A percentile compares a stretch with the other conserved stretches of the same genome.
These are phyloP conservation scores for Pituophis catenifer DNA, from an alignment of 2,113 vertebrate species.

Conservation along the genomic window DNA sequence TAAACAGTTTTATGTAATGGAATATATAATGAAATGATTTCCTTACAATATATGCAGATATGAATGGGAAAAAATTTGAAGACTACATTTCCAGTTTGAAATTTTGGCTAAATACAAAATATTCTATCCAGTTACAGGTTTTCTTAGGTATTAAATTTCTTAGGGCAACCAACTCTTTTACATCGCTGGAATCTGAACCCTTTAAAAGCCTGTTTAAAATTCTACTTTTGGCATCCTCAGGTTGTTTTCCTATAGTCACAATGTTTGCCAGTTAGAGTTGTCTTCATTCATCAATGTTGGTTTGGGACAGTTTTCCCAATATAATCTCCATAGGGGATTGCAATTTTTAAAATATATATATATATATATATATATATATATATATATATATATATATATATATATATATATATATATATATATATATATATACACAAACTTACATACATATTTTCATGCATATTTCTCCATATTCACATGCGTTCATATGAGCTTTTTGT, in stretches of 20 bases:
- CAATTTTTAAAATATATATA: too few species aligned
- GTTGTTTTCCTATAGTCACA: not conserved
- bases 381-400: too few species aligned
- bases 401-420: too few species aligned
- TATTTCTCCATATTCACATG: not conserved
- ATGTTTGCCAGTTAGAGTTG: not conserved
- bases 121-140: constrained; percentile 53
- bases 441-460: not conserved
- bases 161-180: constrained; percentile 38
- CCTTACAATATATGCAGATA: constrained; percentile 53
- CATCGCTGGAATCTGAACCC: constrained; percentile 35
- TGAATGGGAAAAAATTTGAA: constrained; percentile 43
- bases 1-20: constrained; percentile 53
- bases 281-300: not conserved
- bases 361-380: too few species aligned
- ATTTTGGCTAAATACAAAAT: constrained; percentile 43
- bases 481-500: not conserved
- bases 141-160: constrained; percentile 44
- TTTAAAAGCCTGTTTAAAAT: constrained; percentile 14
- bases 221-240: not conserved
- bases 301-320: not conserved
- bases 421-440: not conserved
- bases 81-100: constrained; percentile 48
- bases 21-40: constrained; percentile 60
- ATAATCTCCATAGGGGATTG: not conserved